These are phyloP conservation scores for Spizella passerina DNA, from an alignment of 2,797 vertebrate genomes.

Conservation along the genomic window DNA sequence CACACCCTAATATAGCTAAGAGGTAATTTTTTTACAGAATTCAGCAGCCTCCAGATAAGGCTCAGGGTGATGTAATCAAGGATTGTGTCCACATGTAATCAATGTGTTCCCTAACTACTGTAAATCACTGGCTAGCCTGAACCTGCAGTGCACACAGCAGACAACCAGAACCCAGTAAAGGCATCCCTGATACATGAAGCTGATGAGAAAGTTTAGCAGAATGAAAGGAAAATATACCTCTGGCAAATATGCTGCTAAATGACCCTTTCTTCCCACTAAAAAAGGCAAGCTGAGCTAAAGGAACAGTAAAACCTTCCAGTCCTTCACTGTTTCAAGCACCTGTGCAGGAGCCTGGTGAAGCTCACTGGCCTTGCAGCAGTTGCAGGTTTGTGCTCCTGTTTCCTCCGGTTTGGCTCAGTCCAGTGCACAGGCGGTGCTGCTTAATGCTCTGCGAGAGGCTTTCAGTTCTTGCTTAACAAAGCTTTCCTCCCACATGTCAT, in stretches of 20 bases:
- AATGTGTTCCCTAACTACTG: background rate
- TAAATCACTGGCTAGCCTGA: background rate
- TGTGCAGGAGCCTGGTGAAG: background rate
- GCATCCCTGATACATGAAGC: background rate
- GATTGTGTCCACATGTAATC: background rate
- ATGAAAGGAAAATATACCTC: background rate
- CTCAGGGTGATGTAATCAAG: background rate
- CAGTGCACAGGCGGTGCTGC: background rate
- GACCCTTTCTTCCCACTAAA: background rate
- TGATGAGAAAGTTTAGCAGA: background rate
- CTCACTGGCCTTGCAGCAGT: background rate
- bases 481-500: constrained; percentile 66
- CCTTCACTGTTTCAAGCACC: background rate
- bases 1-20: background rate
- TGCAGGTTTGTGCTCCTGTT: background rate
- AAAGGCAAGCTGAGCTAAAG: background rate
- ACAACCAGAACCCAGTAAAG: background rate
- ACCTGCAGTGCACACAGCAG: background rate
- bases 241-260: background rate
- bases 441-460: constrained; percentile 32
- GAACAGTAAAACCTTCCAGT: background rate
- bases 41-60: background rate
- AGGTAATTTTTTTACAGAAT: background rate
- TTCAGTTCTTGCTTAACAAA: constrained; percentile 66
- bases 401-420: constrained; percentile 17